Base-by-base conservation (phyloP, 2,113 vertebrate species). In the Eonycteris spelaea region DNA sequence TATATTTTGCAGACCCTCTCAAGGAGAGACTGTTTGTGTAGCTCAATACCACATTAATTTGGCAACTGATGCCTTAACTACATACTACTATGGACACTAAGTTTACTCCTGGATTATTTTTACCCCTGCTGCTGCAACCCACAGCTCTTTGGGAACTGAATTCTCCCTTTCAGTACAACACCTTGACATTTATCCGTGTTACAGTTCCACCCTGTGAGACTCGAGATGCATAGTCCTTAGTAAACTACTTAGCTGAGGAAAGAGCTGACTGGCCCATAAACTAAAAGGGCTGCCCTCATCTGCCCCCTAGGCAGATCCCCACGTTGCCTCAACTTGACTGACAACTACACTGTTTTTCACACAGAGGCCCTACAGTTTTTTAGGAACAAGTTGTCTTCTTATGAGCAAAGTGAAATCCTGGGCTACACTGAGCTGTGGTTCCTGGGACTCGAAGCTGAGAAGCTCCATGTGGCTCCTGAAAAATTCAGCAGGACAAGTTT, bases 401-500 rank as follows among this genome's bases (percentile, higher is more conserved):
- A 99, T 90, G 99, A 99, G 94, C 99, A 99, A 98, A 99, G 99
- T 95, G 99, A 99, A 96, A 99, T 99, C 97, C 98, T 99, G 98
- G 99, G 99, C 98, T 99, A 99, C 92, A 92, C 99, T 24, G 99
- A 99, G 97, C 98, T 99, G 89, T 99, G 99, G 99, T 99, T 99
- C 98, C 98, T 99, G 98, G 99, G 99, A 19, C 98, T 99, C 89
- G 99, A 99, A 75, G 99, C 99, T 75, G 98, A 99, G 97, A 99
- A 99, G 96, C 98, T 99, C 61, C 98, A 99, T 45, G 98, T 98
- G 86, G 96, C 98, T 71, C 98, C 99, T 63, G 99, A 99, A 73
- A 97, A 98, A 7, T 98, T 98, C 45, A 99, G 99, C 97, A 99
- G 99, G 98, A 98, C 97, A 2, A 98, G 99, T 96, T 99, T 99